Evolutionary conservation across 2,888 invertebrate genomes (phyloP), one percentile per base, ranked within the genome.

Genomic region (Leistus spinibarbis): DNA sequence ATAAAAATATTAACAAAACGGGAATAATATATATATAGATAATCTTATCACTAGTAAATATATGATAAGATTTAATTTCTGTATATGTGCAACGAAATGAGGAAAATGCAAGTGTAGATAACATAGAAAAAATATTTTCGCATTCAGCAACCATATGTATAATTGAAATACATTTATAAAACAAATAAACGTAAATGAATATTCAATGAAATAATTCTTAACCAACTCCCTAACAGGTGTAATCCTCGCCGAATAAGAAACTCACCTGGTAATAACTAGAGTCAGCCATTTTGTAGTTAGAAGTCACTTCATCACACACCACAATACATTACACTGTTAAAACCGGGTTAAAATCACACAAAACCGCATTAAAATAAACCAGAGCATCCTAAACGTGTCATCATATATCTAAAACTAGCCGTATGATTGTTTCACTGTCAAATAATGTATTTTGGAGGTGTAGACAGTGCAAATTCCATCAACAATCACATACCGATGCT

Each of bases 251-350:
- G 13, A 40, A 78, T 77, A 76, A 76, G 71, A 78, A 78, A 78
- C 88, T 88, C 87, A 90, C 90, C 89, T 90, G 90, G 87, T 89
- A 89, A 88, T 89, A 89, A 84, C 86, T 86, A 80, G 89, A 89
- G 86, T 90, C 90, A 86, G 90, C 90, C 90, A 90, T 90, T 86
- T 89, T 90, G 88, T 54, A 69, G 69, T 77, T 75, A 63, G 73
- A 56, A 75, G 57, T 75, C 75, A 81, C 79, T 81, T 83, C 80
- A 82, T 82, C 82, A 82, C 81, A 82, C 82, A 60, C 13, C 40
- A 40, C 40, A 13, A 40, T 40, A 40, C 40, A 40, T 79, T 77
- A 77, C 69, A 75, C 72, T 40, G 56, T 66, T 40, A 65, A 65
- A 70, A 67, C 16, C 54, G 64, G 67, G 16, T 60, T 73, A 19